Conservation (phyloP, 2,797 vertebrate genomes). For the Tangara arthus region DNA sequence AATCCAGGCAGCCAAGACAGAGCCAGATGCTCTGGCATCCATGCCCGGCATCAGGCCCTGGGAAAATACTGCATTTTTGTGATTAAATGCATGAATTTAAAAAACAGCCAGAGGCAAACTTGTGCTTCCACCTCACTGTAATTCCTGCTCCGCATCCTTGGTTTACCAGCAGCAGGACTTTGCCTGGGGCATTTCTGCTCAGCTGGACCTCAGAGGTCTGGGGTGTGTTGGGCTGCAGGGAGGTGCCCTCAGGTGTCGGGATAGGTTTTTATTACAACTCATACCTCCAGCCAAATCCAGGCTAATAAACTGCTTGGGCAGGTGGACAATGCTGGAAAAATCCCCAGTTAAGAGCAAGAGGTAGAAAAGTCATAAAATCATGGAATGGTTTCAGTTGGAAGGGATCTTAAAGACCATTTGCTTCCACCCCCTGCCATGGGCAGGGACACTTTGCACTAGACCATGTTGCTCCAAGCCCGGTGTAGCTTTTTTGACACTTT, state of each 20-base stretch:
- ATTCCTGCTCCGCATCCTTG: accelerated
- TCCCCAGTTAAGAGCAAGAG: not conserved
- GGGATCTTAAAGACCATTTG: not conserved
- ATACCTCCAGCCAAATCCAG: not conserved
- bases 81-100: not conserved
- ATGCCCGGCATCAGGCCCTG: not conserved
- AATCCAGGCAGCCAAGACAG: not conserved
- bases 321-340: not conserved
- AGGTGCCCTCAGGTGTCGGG: accelerated
- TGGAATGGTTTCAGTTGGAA: not conserved
- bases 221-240: not conserved
- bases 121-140: not conserved
- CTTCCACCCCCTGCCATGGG: not conserved
- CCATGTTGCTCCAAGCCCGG: not conserved
- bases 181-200: not conserved
- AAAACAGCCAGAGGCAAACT: not conserved
- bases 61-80: not conserved
- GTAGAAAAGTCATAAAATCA: not conserved
- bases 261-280: not conserved
- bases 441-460: not conserved
- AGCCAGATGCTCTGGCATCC: accelerated
- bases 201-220: not conserved
- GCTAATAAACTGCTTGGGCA: not conserved
- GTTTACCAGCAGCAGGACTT: not conserved
- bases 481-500: not conserved